Percentiles rank a stretch among this genome's conserved stretches.
Conservation (phyloP, 2,113 vertebrate genomes). For the Odocoileus virginianus region DNA sequence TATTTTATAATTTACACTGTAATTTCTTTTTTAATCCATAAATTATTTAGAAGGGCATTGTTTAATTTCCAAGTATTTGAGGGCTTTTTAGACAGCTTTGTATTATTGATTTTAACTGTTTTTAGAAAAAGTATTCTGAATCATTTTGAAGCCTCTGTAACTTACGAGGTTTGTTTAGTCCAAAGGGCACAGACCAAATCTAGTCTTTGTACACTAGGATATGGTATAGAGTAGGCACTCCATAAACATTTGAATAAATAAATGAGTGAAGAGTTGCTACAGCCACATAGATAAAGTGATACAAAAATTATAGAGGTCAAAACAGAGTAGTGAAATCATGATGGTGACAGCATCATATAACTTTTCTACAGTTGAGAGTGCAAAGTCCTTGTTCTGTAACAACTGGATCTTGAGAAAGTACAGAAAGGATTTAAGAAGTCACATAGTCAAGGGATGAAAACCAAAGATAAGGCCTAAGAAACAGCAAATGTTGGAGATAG, state of each 20-base stretch:
- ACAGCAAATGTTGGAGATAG: background rate
- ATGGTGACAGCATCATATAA: background rate
- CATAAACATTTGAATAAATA: background rate
- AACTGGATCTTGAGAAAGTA: background rate
- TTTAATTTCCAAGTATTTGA: background rate
- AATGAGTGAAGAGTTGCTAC: background rate
- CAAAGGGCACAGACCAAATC: background rate
- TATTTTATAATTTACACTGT: background rate
- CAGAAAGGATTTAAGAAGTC: background rate
- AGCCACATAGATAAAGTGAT: background rate
- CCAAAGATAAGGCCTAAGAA: background rate
- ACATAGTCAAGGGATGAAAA: background rate
- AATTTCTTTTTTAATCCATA: background rate
- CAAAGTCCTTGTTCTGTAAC: background rate
- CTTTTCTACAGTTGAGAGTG: background rate
- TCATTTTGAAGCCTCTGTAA: background rate
- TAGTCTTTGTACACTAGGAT: background rate
- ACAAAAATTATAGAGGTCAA: background rate
- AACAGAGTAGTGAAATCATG: background rate
- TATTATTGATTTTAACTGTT: background rate
- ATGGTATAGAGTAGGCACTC: background rate
- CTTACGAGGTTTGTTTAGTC: background rate
- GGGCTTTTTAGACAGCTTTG: background rate
- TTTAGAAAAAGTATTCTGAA: background rate
- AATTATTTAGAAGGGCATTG: background rate